A percentile compares a stretch with the other conserved stretches of the same genome.
These are phyloP conservation scores for Tribolium freemani DNA, from an alignment of 2,888 invertebrate species.

Conservation along the genomic window DNA sequence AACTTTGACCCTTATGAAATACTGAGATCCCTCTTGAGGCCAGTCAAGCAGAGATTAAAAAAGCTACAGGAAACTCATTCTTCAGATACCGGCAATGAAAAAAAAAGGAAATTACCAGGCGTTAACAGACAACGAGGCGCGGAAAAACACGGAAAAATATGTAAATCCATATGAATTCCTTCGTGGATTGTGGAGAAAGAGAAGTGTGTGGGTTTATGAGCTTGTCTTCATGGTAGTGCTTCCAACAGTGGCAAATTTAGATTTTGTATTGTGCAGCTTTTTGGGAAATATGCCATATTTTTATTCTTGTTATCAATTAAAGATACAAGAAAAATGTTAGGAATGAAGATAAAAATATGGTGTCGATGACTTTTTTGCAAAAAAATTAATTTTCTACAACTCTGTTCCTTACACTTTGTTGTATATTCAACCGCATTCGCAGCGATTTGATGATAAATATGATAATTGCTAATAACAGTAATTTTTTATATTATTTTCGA, in stretches of 20 bases:
- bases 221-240: conserved; percentile 98
- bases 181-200: conserved; percentile 99
- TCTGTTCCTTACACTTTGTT: too few relatives aligned
- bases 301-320: too few relatives aligned
- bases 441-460: too few relatives aligned
- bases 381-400: too few relatives aligned
- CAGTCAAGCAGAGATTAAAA: conserved; percentile 91
- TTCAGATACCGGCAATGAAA: conserved; percentile 96
- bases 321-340: too few relatives aligned
- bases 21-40: conserved; percentile 91
- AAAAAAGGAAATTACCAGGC: conserved; percentile 95
- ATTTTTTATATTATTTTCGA: too few relatives aligned
- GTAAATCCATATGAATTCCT: conserved; percentile 99
- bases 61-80: conserved; percentile 91
- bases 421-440: too few relatives aligned
- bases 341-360: too few relatives aligned
- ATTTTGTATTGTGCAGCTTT: too few relatives aligned
- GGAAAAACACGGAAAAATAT: conserved; percentile 98
- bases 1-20: conserved; percentile 99
- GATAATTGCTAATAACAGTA: too few relatives aligned
- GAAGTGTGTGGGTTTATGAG: conserved; percentile 98
- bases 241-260: conserved; percentile 80
- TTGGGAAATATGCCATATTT: too few relatives aligned
- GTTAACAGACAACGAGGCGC: conserved; percentile 96
- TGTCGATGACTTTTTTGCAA: too few relatives aligned